These are phyloP conservation scores for Spinibarbus caldwelli DNA, from an alignment of 2,797 vertebrate genomes.

Conservation along the genomic window DNA sequence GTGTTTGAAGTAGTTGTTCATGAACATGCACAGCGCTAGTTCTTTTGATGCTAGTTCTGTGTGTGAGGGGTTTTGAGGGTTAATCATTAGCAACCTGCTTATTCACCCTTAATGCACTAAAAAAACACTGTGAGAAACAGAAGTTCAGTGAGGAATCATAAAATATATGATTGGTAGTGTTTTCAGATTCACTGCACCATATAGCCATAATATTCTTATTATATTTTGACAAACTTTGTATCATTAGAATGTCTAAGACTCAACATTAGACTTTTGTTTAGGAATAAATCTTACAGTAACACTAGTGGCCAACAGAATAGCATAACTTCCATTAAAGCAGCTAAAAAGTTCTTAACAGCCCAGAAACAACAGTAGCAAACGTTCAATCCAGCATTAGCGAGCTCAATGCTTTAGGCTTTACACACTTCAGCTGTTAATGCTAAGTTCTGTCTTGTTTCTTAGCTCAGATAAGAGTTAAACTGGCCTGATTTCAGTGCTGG, in stretches of 20 bases:
- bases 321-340: not conserved
- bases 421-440: not conserved
- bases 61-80: too few species aligned
- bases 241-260: not conserved
- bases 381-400: not conserved
- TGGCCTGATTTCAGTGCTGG: not conserved
- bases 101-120: not conserved
- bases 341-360: not conserved
- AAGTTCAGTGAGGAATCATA: not conserved
- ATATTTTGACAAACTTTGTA: not conserved
- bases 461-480: not conserved
- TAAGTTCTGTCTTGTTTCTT: not conserved
- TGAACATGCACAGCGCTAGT: not conserved
- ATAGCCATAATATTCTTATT: not conserved
- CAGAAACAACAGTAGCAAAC: not conserved
- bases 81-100: not conserved
- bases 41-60: not conserved
- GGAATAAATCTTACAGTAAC: not conserved
- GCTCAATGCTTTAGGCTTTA: not conserved
- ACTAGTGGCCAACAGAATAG: not conserved
- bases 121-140: not conserved
- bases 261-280: not conserved
- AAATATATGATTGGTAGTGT: not conserved
- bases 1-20: slow-evolving; percentile 16
- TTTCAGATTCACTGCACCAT: not conserved